Percentiles rank a stretch among this genome's conserved stretches.
These are phyloP conservation scores for Pangasianodon gigas DNA, from an alignment of 2,113 vertebrate species.

Conservation along the genomic window DNA sequence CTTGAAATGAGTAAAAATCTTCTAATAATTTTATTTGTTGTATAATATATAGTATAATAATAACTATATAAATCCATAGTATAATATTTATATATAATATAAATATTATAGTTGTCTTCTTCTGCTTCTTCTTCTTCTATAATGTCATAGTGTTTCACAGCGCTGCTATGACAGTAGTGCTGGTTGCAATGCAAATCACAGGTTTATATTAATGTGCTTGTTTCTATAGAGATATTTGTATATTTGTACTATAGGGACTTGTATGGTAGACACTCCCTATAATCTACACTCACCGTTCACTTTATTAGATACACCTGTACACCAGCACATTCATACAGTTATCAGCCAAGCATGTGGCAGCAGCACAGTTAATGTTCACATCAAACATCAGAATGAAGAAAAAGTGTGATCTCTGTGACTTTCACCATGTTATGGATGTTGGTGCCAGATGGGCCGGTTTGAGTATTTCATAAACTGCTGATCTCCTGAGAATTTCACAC, in stretches of 20 bases:
- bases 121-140: too few relatives aligned
- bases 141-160: background rate
- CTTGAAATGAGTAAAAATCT: background rate
- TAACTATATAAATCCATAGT: too few relatives aligned
- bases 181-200: background rate
- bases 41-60: background rate
- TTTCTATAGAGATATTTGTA: background rate
- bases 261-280: too few relatives aligned
- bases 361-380: background rate
- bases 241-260: too few relatives aligned
- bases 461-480: background rate
- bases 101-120: too few relatives aligned
- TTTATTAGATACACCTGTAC: too few relatives aligned
- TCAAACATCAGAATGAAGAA: background rate
- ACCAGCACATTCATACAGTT: background rate
- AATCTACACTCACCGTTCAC: too few relatives aligned
- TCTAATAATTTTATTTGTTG: background rate
- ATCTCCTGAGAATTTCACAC: background rate
- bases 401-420: background rate
- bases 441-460: background rate
- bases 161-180: background rate
- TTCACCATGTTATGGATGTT: background rate
- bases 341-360: background rate
- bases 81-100: too few relatives aligned
- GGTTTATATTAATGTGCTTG: background rate